Base-by-base conservation (phyloP, 2,113 vertebrate genomes). In the Gobio gobio region DNA sequence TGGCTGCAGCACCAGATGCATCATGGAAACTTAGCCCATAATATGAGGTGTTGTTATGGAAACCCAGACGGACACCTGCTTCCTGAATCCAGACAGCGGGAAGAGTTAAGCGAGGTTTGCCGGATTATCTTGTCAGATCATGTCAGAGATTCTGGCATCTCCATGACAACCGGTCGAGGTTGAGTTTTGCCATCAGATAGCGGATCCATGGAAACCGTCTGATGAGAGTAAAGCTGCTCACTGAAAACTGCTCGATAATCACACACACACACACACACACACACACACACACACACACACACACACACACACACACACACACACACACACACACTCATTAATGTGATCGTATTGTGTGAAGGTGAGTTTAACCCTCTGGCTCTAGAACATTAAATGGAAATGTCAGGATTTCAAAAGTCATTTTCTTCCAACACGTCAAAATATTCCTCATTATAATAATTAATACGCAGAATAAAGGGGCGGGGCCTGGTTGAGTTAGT, bases 101-200 rank as follows among this genome's bases (percentile, higher is more conserved):
- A 58, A 40, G 33, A 24, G 51, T 13, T n/a, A 33, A 64, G 29
- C 70, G 86, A 82, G 45, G 10, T 74, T 2, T 63, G 64, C 77
- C 47, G 64, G 73, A 78, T 73, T 18, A 75, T 43, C 82, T 10
- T 10, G 13, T 47, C 75, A 22, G 64, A 78, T 75, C 63, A 58
- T 68, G 77, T 76, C 58, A 83, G 58, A 68, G 45, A 24, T n/a
- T 78, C 74, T 36, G 83, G 40, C 56, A 73, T 84, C 80, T 82
- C 86, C 70, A 87, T 85, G 82, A 81, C 86, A 84, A 87, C 76
- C 77, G 56, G 68, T 54, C 29, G 75, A 20, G 5, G 5, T 5
- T 54, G 20, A 59, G 66, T 6, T 22, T 24, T 49, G 22, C 77
- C 33, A 29, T 76, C n/a, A 54, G 66, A 33, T 45, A 47, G n/a